Conservation (phyloP, 2,888 invertebrate genomes). For the Doris montereyensis region DNA sequence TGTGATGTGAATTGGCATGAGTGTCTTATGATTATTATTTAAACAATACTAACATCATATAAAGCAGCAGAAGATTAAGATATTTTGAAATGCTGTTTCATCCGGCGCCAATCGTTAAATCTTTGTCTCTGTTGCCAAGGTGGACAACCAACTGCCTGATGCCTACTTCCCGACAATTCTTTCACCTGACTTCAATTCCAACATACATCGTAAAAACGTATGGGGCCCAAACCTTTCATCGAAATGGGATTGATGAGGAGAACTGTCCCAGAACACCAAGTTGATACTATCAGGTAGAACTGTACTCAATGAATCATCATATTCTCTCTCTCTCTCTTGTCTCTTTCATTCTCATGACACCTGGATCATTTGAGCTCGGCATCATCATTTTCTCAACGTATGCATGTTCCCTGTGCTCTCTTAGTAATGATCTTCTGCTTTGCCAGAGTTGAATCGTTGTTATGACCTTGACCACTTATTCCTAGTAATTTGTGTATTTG, state of each 20-base stretch:
- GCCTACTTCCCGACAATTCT: conserved; percentile 81
- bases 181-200: conserved; percentile 78
- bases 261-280: conserved; percentile 67
- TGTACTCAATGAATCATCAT: too few species aligned
- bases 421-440: too few species aligned
- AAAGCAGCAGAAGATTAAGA: neutral
- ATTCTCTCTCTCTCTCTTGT: too few species aligned
- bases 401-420: too few species aligned
- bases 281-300: conserved; percentile 71
- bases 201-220: conserved; percentile 74
- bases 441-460: too few species aligned
- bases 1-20: too few species aligned
- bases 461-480: too few species aligned
- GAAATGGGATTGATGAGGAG: conserved; percentile 70
- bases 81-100: neutral
- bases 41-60: neutral
- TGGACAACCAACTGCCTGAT: conserved; percentile 84
- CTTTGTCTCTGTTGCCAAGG: conserved; percentile 77
- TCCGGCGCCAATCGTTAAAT: neutral
- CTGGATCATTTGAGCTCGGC: too few species aligned
- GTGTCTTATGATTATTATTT: too few species aligned
- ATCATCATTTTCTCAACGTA: too few species aligned
- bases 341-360: too few species aligned
- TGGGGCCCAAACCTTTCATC: conserved; percentile 78
- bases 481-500: too few species aligned